Evolutionary conservation across 2,797 vertebrate species (phyloP), one percentile per base, ranked within the genome.

Genomic region (Lepilemur ruficaudatus): DNA sequence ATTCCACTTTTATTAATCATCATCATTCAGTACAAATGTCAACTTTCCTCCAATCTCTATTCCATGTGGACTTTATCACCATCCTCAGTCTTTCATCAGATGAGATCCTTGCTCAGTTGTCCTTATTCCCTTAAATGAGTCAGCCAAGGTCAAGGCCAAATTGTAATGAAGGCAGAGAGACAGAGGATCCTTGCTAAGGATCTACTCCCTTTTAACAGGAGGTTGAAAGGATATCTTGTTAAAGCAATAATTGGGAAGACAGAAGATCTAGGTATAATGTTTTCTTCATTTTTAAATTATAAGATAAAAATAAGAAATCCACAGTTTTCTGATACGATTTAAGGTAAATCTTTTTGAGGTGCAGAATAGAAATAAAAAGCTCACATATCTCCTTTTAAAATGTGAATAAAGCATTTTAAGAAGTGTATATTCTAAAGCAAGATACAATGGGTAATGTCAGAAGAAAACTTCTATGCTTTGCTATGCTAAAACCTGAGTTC

Each of bases 21-120:
- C 89, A 97, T 98, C 98, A 97, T 98, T 98, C 92, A 92, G 97
- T 98, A 98, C 98, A 98, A 98, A 98, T 81, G 95, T 98, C 98
- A 98, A 90, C 78, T 67, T 94, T 97, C 61, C 82, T 93, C 95
- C 95, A 91, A 98, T 57, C 78, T 96, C 43, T 50, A 78, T 93
- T 84, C 96, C 95, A 96, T 96, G 96, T 98, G 97, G 90, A 98
- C 95, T 98, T 98, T 98, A 98, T 98, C 98, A 97, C 25, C 86
- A 84, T 96, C 93, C 94, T 98, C 98, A 98, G 98, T 61, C 97
- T 98, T 98, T 98, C 97, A 98, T 98, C 98, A 98, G 94, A 89
- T 69, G 70, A 72, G 89, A 96, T 93, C 91, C 82, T 82, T 88
- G 92, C 79, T 98, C 63, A 72, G 85, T 96, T 41, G 90, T 96